Percentiles rank a stretch among this genome's conserved stretches.
phyloP scores from a whole-genome alignment of 2,888 invertebrate species.

The Cephus pygmeus region DNA sequence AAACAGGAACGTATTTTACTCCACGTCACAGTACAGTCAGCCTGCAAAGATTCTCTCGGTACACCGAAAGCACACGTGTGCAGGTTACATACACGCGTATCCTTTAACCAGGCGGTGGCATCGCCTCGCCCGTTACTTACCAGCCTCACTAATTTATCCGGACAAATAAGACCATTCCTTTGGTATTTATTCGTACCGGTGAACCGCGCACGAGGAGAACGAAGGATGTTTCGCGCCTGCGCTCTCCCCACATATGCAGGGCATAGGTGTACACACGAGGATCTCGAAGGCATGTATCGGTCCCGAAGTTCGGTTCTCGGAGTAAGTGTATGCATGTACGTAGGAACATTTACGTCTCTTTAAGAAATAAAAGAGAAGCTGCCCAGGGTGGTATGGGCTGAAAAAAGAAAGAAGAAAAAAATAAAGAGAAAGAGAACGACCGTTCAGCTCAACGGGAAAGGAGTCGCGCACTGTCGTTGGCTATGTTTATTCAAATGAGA shows the following conservation, averaged over 20 bases:
- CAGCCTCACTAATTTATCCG: conserved; percentile 18
- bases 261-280: not conserved
- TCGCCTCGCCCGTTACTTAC: conserved; percentile 13
- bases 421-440: not conserved
- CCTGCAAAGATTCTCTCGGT: not conserved
- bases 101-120: not conserved
- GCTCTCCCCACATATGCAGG: not conserved
- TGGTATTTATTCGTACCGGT: conserved; percentile 20
- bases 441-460: conserved; percentile 24
- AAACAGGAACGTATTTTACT: not conserved
- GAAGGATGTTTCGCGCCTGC: conserved; percentile 2
- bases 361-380: conserved; percentile 19
- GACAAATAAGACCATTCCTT: conserved; percentile 22
- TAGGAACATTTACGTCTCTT: conserved; percentile 24
- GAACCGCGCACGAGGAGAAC: conserved; percentile 3
- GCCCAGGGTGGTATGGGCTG: not conserved
- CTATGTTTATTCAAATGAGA: conserved; percentile 51
- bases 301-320: not conserved
- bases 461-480: conserved; percentile 37
- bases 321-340: conserved; percentile 1
- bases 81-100: not conserved
- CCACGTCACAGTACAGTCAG: not conserved
- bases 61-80: not conserved
- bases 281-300: not conserved
- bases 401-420: not conserved